These are phyloP conservation scores for Hermetia illucens DNA, from an alignment of 1,140 invertebrate genomes.

Conservation along the genomic window DNA sequence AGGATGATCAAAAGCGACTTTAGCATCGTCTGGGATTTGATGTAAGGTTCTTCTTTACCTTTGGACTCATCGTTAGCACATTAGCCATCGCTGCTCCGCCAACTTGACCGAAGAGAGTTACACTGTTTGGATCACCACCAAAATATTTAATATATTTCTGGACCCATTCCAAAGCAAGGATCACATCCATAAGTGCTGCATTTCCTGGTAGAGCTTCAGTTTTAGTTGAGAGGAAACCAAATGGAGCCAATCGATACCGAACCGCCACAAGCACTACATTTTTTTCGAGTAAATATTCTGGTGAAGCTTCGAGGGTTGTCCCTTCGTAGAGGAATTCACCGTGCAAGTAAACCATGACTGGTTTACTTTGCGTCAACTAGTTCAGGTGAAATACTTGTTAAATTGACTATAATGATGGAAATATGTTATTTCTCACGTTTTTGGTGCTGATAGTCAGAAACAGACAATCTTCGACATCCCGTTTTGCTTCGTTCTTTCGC, in stretches of 20 bases:
- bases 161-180: conserved; percentile 46
- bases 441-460: conserved; percentile 20
- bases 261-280: conserved; percentile 34
- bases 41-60: too few relatives aligned
- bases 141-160: conserved; percentile 46
- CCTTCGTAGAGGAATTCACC: conserved; percentile 28
- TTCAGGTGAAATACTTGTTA: too few relatives aligned
- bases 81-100: conserved; percentile 37
- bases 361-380: conserved; percentile 16
- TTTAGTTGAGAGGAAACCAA: conserved; percentile 40
- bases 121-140: conserved; percentile 46
- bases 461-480: conserved; percentile 23
- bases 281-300: conserved; percentile 30
- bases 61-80: conserved; percentile 29
- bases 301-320: conserved; percentile 17
- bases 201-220: conserved; percentile 47
- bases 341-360: conserved; percentile 29
- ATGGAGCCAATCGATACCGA: conserved; percentile 34
- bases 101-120: conserved; percentile 45
- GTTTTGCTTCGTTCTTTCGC: conserved; percentile 13
- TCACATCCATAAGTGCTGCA: conserved; percentile 46
- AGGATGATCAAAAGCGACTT: too few relatives aligned
- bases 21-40: too few relatives aligned
- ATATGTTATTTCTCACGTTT: conserved; percentile 11
- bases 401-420: too few relatives aligned